Evolutionary conservation across 2,888 invertebrate species (phyloP).

Genomic region (Tenthredo amoena): DNA sequence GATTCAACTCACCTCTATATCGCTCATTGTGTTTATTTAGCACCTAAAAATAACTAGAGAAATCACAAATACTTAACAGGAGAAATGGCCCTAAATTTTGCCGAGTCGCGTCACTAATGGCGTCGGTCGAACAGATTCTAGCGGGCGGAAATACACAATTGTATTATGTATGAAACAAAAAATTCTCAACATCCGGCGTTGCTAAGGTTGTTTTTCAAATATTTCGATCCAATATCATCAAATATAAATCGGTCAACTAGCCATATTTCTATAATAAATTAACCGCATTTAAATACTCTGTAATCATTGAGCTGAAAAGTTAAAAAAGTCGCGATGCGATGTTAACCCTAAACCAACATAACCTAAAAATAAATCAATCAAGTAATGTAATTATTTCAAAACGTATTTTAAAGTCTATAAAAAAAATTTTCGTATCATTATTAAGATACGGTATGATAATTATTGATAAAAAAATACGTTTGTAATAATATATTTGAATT

Average conservation of each 20-base stretch:
- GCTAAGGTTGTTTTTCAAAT: conserved; percentile 60
- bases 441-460: neutral
- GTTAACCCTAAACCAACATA: neutral
- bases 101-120: conserved; percentile 64
- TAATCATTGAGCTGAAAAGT: neutral
- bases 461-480: neutral
- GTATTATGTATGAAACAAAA: conserved; percentile 45
- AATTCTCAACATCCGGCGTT: conserved; percentile 69
- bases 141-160: conserved; percentile 57
- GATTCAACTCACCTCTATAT: conserved; percentile 68
- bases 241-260: neutral
- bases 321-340: neutral
- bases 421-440: neutral
- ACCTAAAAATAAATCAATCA: neutral
- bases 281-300: neutral
- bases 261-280: neutral
- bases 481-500: neutral
- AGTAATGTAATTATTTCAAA: neutral
- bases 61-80: conserved; percentile 35
- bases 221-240: neutral
- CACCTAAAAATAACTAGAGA: conserved; percentile 42
- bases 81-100: conserved; percentile 50
- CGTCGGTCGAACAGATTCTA: conserved; percentile 55
- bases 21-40: conserved; percentile 67
- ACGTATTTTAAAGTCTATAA: neutral